phyloP scores from a whole-genome alignment of 2,888 invertebrate genomes.

The Nymphalis urticae region DNA sequence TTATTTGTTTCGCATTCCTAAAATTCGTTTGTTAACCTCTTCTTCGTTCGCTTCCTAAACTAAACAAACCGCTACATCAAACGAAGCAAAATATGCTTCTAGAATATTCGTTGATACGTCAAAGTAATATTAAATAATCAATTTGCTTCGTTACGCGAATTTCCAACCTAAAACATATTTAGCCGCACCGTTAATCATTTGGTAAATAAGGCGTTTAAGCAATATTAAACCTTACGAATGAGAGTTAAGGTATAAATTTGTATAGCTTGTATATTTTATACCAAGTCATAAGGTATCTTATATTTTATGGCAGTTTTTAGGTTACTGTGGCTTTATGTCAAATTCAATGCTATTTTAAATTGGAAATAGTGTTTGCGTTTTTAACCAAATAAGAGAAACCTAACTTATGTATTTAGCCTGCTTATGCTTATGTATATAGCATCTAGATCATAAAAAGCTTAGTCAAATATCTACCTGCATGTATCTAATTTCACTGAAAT shows the following conservation, averaged over 20 bases:
- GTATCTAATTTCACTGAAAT: no score
- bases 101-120: slow-evolving; percentile 1
- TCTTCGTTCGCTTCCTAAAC: neutral
- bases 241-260: neutral
- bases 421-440: no score
- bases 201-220: neutral
- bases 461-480: no score
- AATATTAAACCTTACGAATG: neutral
- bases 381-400: no score
- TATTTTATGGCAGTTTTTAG: neutral
- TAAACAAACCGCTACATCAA: neutral
- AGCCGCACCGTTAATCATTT: slow-evolving; percentile 2
- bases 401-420: no score
- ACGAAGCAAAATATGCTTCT: neutral
- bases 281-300: neutral
- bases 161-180: slow-evolving; percentile 2
- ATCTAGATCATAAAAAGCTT: no score
- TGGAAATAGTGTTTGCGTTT: no score
- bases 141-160: slow-evolving; percentile 8
- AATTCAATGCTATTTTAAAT: neutral
- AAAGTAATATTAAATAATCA: slow-evolving; percentile 2
- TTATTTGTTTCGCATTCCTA: no score
- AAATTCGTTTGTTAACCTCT: no score
- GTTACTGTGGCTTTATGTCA: neutral
- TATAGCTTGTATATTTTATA: neutral